phyloP scores from a whole-genome alignment of 2,797 vertebrate genomes.

The Syndactyla subalaris region DNA sequence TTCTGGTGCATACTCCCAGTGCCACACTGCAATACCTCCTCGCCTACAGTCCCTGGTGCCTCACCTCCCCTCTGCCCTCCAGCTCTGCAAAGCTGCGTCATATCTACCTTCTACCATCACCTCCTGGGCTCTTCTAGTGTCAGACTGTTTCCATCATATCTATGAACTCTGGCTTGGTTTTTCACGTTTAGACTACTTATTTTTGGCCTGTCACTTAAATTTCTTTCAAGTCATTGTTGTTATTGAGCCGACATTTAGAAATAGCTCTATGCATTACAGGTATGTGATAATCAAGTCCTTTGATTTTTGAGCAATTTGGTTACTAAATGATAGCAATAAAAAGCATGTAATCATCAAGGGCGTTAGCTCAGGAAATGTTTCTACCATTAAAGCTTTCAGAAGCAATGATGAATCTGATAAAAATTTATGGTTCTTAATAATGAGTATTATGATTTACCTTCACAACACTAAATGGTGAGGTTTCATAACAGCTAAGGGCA shows the following conservation, averaged over 20 bases:
- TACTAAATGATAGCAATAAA: slow-evolving; percentile 35
- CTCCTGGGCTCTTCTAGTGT: background rate
- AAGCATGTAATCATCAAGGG: background rate
- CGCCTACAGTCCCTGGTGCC: fast-evolving
- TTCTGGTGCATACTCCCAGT: background rate
- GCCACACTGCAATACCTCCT: background rate
- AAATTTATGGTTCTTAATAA: background rate
- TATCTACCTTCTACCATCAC: background rate
- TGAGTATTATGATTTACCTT: background rate
- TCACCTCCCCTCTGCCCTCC: background rate
- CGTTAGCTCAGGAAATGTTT: background rate
- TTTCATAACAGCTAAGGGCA: background rate
- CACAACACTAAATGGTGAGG: background rate
- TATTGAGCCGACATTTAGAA: slow-evolving; percentile 24
- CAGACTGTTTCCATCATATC: background rate
- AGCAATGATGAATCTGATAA: background rate
- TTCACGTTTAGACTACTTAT: slow-evolving; percentile 22
- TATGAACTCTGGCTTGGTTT: background rate
- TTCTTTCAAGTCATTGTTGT: slow-evolving; percentile 43
- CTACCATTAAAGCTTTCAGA: background rate
- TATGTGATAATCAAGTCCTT: slow-evolving; percentile 32
- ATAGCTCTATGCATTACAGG: slow-evolving; percentile 37
- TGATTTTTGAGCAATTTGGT: slow-evolving; percentile 35
- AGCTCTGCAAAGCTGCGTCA: background rate
- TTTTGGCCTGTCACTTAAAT: slow-evolving; percentile 34